Evolutionary conservation across 2,113 vertebrate genomes (phyloP).

Genomic region (Atherinomorus stipes): DNA sequence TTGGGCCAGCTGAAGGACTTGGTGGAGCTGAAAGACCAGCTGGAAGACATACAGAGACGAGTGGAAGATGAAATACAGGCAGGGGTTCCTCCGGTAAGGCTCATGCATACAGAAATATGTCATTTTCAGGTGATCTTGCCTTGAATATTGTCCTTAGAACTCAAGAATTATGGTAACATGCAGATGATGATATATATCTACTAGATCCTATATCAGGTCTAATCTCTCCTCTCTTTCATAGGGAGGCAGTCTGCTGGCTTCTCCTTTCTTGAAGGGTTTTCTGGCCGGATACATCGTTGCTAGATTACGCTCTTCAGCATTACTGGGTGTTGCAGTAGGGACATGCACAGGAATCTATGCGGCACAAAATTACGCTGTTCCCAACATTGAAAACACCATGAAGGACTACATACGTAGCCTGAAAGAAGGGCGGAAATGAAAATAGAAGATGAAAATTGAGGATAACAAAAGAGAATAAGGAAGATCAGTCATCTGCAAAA

Average conservation of each 20-base stretch:
- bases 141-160: background rate
- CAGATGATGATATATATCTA: background rate
- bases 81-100: slow-evolving; percentile 84
- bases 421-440: slow-evolving; percentile 86
- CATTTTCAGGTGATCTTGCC: background rate
- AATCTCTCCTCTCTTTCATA: slow-evolving; percentile 60
- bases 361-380: slow-evolving; percentile 89
- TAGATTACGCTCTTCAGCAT: slow-evolving; percentile 88
- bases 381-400: slow-evolving; percentile 89
- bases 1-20: slow-evolving; percentile 90
- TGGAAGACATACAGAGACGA: slow-evolving; percentile 89
- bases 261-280: slow-evolving; percentile 95
- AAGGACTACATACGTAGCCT: slow-evolving; percentile 87
- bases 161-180: too few relatives aligned
- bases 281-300: slow-evolving; percentile 92
- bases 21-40: slow-evolving; percentile 90
- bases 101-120: slow-evolving; percentile 63
- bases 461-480: background rate
- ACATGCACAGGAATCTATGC: slow-evolving; percentile 90
- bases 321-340: slow-evolving; percentile 89
- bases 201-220: background rate
- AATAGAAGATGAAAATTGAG: background rate
- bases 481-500: background rate
- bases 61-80: slow-evolving; percentile 91
- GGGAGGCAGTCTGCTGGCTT: slow-evolving; percentile 90